Percentiles rank a stretch among this genome's conserved stretches.
Evolutionary conservation across 2,888 invertebrate species (phyloP).

Genomic region (Epirrita christyi): DNA sequence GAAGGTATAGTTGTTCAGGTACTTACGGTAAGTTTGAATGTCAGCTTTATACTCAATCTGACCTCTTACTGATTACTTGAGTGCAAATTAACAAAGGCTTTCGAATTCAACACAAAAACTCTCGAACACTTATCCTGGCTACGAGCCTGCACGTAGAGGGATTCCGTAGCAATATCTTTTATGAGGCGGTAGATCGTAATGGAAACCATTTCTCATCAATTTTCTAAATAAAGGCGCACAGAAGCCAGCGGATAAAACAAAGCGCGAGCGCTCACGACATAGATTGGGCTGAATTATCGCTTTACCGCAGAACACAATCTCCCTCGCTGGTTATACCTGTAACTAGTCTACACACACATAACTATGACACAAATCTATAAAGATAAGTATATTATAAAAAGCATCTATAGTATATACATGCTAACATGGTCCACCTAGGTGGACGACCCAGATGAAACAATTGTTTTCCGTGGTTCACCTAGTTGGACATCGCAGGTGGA

Average conservation of each 20-base stretch:
- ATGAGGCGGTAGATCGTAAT: conserved; percentile 79
- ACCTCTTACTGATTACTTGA: neutral
- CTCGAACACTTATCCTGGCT: neutral
- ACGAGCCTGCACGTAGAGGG: conserved; percentile 18
- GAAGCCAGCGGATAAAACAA: conserved; percentile 83
- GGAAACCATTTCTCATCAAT: conserved; percentile 85
- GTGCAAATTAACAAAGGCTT: too few relatives aligned
- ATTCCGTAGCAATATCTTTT: conserved; percentile 63
- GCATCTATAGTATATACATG: neutral
- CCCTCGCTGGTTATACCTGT: conserved; percentile 42
- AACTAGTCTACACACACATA: conserved; percentile 16
- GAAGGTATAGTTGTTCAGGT: neutral
- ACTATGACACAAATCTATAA: conserved; percentile 7
- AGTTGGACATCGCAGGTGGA: too few relatives aligned
- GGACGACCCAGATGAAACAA: too few relatives aligned
- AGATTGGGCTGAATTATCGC: conserved; percentile 85
- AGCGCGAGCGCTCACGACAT: conserved; percentile 83
- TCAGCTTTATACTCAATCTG: neutral
- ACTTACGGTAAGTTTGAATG: neutral
- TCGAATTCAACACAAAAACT: too few relatives aligned
- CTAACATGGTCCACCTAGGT: too few relatives aligned
- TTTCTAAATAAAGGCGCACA: conserved; percentile 85
- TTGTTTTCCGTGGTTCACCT: too few relatives aligned
- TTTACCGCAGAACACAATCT: conserved; percentile 85
- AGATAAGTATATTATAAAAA: conserved; percentile 1